phyloP scores from a whole-genome alignment of 2,113 vertebrate genomes.

The Cromileptes altivelis region DNA sequence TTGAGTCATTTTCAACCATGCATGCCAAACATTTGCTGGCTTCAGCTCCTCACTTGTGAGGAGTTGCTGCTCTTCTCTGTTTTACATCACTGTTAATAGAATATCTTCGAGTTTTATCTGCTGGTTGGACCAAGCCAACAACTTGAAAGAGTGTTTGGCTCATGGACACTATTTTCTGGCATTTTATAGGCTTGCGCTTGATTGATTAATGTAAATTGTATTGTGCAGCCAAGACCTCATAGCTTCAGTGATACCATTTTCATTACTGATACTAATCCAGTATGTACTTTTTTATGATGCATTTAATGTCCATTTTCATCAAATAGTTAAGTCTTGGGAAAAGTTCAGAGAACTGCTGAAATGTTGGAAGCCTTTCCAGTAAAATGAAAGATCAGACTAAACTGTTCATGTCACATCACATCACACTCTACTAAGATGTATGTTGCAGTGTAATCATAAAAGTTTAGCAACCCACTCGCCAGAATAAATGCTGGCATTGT shows the following conservation, averaged over 20 bases:
- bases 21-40: background rate
- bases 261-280: background rate
- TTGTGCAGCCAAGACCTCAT: background rate
- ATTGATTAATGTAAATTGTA: background rate
- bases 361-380: background rate
- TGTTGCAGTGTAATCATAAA: conserved; percentile 30
- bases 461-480: background rate
- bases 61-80: background rate
- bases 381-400: background rate
- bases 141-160: no score
- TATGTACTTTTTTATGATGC: background rate
- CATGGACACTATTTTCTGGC: no score
- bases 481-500: no score
- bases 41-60: background rate
- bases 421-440: background rate
- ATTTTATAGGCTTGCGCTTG: background rate
- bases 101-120: no score
- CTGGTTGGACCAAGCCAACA: no score
- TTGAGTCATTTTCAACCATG: background rate
- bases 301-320: background rate
- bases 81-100: background rate
- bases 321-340: background rate
- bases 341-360: background rate
- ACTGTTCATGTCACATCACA: background rate
- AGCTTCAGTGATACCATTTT: background rate